These are phyloP conservation scores for Sibirionetta formosa DNA, from an alignment of 2,797 vertebrate species.

Conservation along the genomic window DNA sequence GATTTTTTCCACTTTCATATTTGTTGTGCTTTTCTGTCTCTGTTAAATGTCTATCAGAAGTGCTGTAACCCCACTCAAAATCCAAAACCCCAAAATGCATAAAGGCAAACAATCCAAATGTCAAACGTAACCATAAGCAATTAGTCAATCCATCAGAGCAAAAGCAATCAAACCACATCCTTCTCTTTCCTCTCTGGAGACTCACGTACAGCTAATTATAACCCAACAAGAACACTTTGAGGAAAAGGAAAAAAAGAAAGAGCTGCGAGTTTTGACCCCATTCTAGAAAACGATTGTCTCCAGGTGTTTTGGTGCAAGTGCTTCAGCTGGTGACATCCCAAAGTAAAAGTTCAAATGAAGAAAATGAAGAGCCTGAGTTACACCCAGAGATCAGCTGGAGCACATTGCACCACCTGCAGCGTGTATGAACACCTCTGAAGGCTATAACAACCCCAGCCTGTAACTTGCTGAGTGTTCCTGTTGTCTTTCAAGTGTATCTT, in stretches of 20 bases:
- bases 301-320: neutral
- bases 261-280: slow-evolving; percentile 9
- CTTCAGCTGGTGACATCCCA: neutral
- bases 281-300: neutral
- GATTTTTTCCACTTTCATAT: neutral
- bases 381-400: neutral
- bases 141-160: neutral
- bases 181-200: neutral
- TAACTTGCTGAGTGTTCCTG: neutral
- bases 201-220: neutral
- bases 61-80: neutral
- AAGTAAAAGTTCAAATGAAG: neutral
- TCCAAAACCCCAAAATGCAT: neutral
- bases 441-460: neutral
- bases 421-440: rapidly evolving
- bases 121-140: neutral
- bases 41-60: neutral
- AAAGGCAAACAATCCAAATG: neutral
- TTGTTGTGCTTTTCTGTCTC: neutral
- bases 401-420: rapidly evolving
- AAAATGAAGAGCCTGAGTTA: neutral
- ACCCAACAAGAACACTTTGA: neutral
- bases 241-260: neutral
- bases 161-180: slow-evolving; percentile 1
- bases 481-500: neutral